These are phyloP conservation scores for Cricetomys ansorgei DNA, from an alignment of 2,113 vertebrate genomes.

Conservation along the genomic window DNA sequence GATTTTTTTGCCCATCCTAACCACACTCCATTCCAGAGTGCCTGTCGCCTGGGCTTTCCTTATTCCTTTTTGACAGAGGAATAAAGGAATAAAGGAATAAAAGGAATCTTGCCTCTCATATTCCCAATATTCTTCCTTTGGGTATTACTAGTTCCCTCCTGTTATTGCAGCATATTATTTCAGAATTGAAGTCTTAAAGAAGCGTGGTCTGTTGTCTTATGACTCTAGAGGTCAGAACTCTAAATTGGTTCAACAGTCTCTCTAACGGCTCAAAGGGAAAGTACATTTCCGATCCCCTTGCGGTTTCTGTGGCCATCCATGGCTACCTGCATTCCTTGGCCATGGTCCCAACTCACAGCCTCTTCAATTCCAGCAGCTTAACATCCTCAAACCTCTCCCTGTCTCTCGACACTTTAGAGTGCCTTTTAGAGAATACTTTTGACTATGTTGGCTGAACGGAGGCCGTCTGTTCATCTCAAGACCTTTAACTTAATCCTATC, in stretches of 20 bases:
- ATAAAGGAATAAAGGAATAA: no score
- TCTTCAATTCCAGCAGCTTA: neutral
- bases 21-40: neutral
- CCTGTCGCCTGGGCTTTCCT: neutral
- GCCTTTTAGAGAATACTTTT: neutral
- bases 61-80: neutral
- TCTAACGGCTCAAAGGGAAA: neutral
- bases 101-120: neutral
- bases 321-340: neutral
- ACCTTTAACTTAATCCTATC: neutral
- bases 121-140: neutral
- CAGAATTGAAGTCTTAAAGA: neutral
- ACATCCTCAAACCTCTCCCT: neutral
- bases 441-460: neutral
- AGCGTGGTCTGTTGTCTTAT: neutral
- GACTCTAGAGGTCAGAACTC: neutral
- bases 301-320: neutral
- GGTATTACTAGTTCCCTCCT: neutral
- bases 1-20: neutral
- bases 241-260: neutral
- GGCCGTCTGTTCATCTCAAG: neutral
- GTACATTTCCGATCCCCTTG: neutral
- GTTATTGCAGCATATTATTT: neutral
- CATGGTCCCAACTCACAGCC: no score
- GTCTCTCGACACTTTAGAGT: neutral